Evolutionary conservation across 1,140 invertebrate genomes (phyloP), one percentile per base, ranked within the genome.

Genomic region (Tetraneura akinire): DNA sequence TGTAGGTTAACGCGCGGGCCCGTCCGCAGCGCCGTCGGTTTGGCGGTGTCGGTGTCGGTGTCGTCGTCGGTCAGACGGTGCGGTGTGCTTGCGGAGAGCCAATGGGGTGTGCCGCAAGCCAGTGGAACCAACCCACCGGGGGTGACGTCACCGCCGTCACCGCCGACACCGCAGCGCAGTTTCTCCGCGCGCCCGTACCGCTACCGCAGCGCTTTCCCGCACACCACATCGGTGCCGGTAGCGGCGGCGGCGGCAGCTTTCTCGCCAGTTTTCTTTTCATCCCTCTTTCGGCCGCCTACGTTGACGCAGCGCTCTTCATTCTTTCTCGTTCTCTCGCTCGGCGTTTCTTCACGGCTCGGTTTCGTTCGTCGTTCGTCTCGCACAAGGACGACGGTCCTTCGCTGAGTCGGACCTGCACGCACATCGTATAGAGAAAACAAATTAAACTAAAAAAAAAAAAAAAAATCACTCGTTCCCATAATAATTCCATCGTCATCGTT

Each of bases 31-130:
- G 73, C 73, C 53, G 8, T 42, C 51, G 73, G 73, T 76, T 76
- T 76, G 73, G 73, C 51, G 73, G 73, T 76, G 73, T 57, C 73
- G 71, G 71, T 74, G 78, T 80, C 68, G 80, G 66, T 32, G 82
- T 64, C 47, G 64, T 51, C 81, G 71, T 81, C 68, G 70, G 81
- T 80, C 68, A 81, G 78, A 82, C 76, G 82, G 82, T 82, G 80
- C 78, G 81, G 74, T 80, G 82, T 82, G 82, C 82, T 82, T 83
- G 83, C 81, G 83, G 83, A 81, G 82, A 81, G 82, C 83, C 83
- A 83, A 83, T 83, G 83, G 80, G 83, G 83, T 80, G 82, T 80
- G 81, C 82, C 83, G 80, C 81, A 82, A 76, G 73, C 73, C 73
- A 23, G 73, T 37, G 73, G 73, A 76, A 76, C 73, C 73, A 76